Percentiles rank a stretch among this genome's conserved stretches.
Conservation (phyloP, 2,888 invertebrate genomes). For the Stegophylla sp. region DNA sequence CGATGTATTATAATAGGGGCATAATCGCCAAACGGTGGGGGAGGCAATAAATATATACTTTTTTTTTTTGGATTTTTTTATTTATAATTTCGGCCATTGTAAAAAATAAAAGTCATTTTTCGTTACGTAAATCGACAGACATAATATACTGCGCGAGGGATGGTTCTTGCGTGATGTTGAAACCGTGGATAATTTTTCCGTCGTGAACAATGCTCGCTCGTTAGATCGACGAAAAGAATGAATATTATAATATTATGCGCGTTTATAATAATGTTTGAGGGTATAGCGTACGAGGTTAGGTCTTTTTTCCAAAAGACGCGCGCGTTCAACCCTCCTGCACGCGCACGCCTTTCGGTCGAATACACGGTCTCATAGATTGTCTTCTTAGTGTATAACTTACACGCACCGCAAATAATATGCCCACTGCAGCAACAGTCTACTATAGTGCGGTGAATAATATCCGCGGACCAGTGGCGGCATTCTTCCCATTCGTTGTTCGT, state of each 20-base stretch:
- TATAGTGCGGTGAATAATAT: too few species aligned
- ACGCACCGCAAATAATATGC: not conserved
- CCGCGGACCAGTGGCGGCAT: too few species aligned
- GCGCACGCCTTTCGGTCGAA: slow-evolving; percentile 19
- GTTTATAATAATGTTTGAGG: slow-evolving; percentile 6
- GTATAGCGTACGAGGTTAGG: not conserved
- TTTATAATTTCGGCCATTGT: too few species aligned
- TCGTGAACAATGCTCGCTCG: slow-evolving; percentile 34
- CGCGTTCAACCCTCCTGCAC: slow-evolving; percentile 18
- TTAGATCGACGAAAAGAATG: slow-evolving; percentile 26
- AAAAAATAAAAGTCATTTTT: too few species aligned
- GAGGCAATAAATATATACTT: too few species aligned
- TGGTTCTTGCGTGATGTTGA: not conserved
- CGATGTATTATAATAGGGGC: too few species aligned
- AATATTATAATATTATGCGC: not conserved
- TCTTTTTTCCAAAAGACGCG: slow-evolving; percentile 9
- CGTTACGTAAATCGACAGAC: not conserved
- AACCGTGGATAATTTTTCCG: slow-evolving; percentile 42
- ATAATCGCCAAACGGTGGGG: too few species aligned
- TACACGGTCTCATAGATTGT: too few species aligned
- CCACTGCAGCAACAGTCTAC: not conserved
- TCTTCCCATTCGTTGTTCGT: too few species aligned
- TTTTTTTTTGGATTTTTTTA: too few species aligned
- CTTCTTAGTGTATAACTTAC: not conserved
- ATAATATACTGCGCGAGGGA: not conserved